Evolutionary conservation across 2,888 invertebrate genomes (phyloP).

Genomic region (Sympetrum striolatum): DNA sequence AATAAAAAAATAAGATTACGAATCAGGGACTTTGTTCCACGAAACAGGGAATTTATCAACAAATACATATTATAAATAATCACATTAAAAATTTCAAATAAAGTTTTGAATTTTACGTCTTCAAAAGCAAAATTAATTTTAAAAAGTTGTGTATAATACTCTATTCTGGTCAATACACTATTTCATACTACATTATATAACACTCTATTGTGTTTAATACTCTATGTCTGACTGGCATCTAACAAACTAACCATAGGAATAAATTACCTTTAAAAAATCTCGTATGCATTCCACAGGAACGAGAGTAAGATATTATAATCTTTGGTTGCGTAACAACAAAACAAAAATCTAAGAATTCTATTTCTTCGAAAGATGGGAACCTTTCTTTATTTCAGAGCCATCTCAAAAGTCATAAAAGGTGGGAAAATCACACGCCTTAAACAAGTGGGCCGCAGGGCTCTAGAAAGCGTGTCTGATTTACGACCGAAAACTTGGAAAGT

Average conservation of each 20-base stretch:
- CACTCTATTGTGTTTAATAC: no score
- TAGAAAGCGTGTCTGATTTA: slow-evolving; percentile 30
- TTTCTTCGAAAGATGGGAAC: neutral
- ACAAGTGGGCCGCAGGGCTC: neutral
- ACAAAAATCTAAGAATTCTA: neutral
- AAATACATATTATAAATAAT: no score
- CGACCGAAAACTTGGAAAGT: slow-evolving; percentile 3
- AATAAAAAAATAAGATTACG: no score
- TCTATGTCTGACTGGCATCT: no score
- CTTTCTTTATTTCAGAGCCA: neutral
- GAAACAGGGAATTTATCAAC: no score
- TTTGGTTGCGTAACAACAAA: neutral
- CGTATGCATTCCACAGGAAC: neutral
- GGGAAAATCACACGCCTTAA: neutral
- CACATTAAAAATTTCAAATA: no score
- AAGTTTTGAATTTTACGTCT: no score
- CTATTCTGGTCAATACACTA: no score
- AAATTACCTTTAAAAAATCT: neutral
- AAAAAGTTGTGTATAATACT: no score
- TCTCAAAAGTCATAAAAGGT: neutral
- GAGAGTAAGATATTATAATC: neutral
- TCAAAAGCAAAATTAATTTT: no score
- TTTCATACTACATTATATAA: no score
- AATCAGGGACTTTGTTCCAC: no score
- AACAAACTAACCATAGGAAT: neutral